phyloP scores from a whole-genome alignment of 1,140 invertebrate genomes.

The Brachionus paranguensis region DNA sequence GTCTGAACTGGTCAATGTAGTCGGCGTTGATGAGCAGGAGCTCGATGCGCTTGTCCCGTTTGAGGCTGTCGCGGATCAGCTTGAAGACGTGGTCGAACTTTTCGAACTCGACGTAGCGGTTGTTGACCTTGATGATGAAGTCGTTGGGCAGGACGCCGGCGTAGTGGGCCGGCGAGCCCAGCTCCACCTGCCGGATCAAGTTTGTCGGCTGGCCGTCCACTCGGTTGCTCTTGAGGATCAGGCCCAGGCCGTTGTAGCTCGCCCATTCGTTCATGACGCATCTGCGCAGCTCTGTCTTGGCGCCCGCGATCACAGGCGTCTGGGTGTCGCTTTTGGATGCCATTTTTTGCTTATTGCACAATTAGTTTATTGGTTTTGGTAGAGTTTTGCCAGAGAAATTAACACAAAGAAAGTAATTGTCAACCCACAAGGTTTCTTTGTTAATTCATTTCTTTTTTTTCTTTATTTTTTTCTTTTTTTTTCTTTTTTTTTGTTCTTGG shows the following conservation, averaged over 20 bases:
- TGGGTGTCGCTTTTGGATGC: neutral
- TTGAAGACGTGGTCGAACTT: constrained; percentile 31
- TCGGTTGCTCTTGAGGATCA: neutral
- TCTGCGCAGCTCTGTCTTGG: constrained; percentile 2
- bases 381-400: neutral
- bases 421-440: neutral
- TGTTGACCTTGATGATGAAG: neutral
- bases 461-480: neutral
- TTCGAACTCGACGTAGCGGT: constrained; percentile 20
- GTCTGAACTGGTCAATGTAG: neutral
- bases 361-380: neutral
- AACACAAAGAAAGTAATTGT: neutral
- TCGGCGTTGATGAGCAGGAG: constrained; percentile 1
- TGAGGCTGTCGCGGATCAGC: neutral
- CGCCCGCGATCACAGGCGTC: constrained; percentile 4
- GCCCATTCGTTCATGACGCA: constrained; percentile 27
- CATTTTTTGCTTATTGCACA: neutral
- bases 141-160: constrained; percentile 29
- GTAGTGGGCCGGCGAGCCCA: constrained; percentile 34
- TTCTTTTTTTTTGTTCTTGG: too few species aligned
- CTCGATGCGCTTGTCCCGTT: neutral
- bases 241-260: constrained; percentile 27
- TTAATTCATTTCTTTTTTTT: constrained; percentile 11
- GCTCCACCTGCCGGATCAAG: neutral
- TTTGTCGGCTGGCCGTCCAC: neutral